phyloP scores from a whole-genome alignment of 35 echinoderm and acorn worm species.

The Hemicentrotus pulcherrimus region DNA sequence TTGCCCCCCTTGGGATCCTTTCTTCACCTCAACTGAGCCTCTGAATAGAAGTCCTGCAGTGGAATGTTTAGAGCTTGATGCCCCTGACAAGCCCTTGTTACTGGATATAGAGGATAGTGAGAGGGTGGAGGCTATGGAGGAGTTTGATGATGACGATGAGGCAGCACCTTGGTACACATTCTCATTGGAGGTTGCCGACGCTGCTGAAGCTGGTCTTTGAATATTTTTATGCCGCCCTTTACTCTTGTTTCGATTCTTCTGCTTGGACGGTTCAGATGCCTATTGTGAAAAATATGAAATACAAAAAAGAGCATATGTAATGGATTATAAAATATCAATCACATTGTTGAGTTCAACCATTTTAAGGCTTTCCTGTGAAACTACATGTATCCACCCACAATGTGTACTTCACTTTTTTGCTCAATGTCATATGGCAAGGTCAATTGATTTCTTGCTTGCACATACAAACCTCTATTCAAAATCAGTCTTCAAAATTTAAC shows the following conservation, averaged over 20 bases:
- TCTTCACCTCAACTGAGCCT: neutral
- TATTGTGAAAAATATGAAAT: neutral
- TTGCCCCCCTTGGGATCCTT: neutral
- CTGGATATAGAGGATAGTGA: neutral
- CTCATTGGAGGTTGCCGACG: neutral
- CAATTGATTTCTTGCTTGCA: neutral
- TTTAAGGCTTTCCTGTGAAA: neutral
- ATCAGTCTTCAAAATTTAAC: neutral
- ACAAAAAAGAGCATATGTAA: neutral
- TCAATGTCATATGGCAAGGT: no score
- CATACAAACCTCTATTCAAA: neutral
- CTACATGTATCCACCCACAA: neutral
- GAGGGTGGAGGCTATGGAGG: constrained; percentile 20
- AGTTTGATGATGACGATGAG: constrained; percentile 36
- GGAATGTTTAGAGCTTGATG: neutral
- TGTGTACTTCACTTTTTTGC: no score
- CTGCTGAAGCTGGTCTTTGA: constrained; percentile 25
- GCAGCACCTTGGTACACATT: neutral
- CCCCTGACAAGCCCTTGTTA: neutral
- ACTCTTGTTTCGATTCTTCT: constrained; percentile 20
- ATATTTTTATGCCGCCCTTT: constrained; percentile 31
- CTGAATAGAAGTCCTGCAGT: constrained; percentile 37
- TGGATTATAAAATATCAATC: neutral
- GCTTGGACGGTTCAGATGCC: constrained; percentile 46
- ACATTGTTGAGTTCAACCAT: neutral